These are phyloP conservation scores for Amphimallon solstitiale DNA, from an alignment of 2,888 invertebrate genomes.

Conservation along the genomic window DNA sequence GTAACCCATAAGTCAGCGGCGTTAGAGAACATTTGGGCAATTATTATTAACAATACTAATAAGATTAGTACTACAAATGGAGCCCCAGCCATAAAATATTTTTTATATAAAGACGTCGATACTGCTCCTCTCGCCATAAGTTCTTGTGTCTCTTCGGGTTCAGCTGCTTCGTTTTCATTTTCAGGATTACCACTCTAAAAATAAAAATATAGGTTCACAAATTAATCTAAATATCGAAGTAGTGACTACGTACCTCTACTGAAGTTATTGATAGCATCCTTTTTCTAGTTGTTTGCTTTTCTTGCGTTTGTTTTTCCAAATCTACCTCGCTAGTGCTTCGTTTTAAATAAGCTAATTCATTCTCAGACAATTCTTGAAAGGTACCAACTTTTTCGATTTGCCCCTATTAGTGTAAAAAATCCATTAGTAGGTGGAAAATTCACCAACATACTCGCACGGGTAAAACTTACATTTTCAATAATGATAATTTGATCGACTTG, in stretches of 20 bases:
- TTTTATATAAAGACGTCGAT: conserved; percentile 70
- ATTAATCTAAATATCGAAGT: background rate
- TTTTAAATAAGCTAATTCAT: conserved; percentile 56
- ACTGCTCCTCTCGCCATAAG: conserved; percentile 74
- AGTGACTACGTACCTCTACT: conserved; percentile 49
- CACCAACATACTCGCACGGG: background rate
- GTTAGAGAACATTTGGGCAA: conserved; percentile 77
- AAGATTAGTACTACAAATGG: conserved; percentile 67
- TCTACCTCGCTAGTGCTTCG: conserved; percentile 51
- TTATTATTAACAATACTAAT: conserved; percentile 68
- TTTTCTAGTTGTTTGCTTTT: conserved; percentile 42
- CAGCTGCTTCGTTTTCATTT: conserved; percentile 62
- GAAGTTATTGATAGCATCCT: conserved; percentile 54
- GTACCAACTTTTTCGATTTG: conserved; percentile 69
- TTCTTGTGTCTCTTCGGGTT: conserved; percentile 72
- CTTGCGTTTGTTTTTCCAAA: conserved; percentile 47
- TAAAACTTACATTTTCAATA: conserved; percentile 67
- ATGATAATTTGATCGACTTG: conserved; percentile 73
- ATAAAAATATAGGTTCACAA: too few species aligned
- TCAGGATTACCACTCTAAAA: conserved; percentile 55
- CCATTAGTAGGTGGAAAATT: background rate
- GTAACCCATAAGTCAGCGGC: conserved; percentile 82
- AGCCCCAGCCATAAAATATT: conserved; percentile 78
- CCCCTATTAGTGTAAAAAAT: conserved; percentile 63
- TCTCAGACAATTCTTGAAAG: conserved; percentile 68